A percentile compares a stretch with the other conserved stretches of the same genome.
phyloP scores from a whole-genome alignment of 2,888 invertebrate genomes.

The Megamerina dolium region DNA sequence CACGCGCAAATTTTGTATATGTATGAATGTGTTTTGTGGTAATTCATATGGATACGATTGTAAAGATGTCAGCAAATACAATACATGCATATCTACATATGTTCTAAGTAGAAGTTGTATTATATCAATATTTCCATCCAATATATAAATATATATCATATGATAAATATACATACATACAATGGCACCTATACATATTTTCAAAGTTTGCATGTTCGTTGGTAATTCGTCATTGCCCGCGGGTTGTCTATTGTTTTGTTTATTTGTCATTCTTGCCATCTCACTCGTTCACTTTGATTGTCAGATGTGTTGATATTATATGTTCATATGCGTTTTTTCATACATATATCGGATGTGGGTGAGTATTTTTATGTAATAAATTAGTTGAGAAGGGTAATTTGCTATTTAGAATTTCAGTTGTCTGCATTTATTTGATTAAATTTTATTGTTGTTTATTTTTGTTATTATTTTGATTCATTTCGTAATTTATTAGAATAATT shows the following conservation, averaged over 20 bases:
- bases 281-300: background rate
- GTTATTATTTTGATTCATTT: no score
- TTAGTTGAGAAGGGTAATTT: slow-evolving; percentile 13
- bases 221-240: slow-evolving; percentile 48
- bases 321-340: background rate
- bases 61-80: no score
- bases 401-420: slow-evolving; percentile 13
- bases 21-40: no score
- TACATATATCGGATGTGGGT: background rate
- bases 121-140: slow-evolving; percentile 11
- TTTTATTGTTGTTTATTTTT: background rate
- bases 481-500: no score
- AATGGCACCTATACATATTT: no score
- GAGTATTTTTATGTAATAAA: slow-evolving; percentile 1
- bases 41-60: no score
- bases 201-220: slow-evolving; percentile 39
- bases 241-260: slow-evolving; percentile 44
- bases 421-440: slow-evolving; percentile 13
- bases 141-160: no score
- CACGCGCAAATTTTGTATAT: no score
- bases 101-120: no score
- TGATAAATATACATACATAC: no score
- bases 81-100: no score
- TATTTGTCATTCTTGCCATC: slow-evolving; percentile 20
- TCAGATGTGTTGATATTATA: background rate